These are phyloP conservation scores for Lithophane socia DNA, from an alignment of 2,888 invertebrate species.

Conservation along the genomic window DNA sequence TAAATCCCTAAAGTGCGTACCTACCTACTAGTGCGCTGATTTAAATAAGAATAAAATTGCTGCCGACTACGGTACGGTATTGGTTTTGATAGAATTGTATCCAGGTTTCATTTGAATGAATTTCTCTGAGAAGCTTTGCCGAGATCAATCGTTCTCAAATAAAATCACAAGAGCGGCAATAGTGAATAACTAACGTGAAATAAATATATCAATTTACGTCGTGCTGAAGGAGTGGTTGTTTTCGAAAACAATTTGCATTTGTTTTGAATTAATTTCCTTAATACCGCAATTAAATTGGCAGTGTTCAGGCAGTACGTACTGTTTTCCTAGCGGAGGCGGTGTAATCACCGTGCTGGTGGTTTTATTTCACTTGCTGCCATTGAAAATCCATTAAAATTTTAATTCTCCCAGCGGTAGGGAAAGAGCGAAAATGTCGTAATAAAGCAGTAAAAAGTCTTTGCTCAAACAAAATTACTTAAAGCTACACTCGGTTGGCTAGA, in stretches of 20 bases:
- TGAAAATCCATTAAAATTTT: slow-evolving; percentile 78
- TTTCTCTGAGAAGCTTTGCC: slow-evolving; percentile 48
- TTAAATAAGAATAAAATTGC: slow-evolving; percentile 47
- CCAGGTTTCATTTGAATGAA: slow-evolving; percentile 61
- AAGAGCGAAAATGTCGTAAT: slow-evolving; percentile 72
- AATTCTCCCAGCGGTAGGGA: slow-evolving; percentile 67
- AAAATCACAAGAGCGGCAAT: slow-evolving; percentile 43
- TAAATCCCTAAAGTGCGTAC: slow-evolving; percentile 40
- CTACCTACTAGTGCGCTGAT: slow-evolving; percentile 31
- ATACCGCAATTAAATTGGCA: slow-evolving; percentile 64
- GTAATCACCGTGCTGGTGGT: slow-evolving; percentile 70
- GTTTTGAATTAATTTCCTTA: slow-evolving; percentile 64
- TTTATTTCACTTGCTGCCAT: slow-evolving; percentile 77
- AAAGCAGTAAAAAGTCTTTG: slow-evolving; percentile 69
- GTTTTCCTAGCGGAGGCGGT: slow-evolving; percentile 61
- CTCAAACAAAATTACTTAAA: slow-evolving; percentile 67
- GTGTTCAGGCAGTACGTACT: slow-evolving; percentile 50
- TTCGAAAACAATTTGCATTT: slow-evolving; percentile 56
- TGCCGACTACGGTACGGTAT: slow-evolving; percentile 25
- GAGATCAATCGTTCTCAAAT: slow-evolving; percentile 64
- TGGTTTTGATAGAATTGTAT: slow-evolving; percentile 54
- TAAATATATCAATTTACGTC: slow-evolving; percentile 53
- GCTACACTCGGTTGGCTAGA: slow-evolving; percentile 57
- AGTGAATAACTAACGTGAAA: slow-evolving; percentile 38
- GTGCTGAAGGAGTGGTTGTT: slow-evolving; percentile 36